Evolutionary conservation across 2,113 vertebrate species (phyloP).

Genomic region (Polypterus senegalus): DNA sequence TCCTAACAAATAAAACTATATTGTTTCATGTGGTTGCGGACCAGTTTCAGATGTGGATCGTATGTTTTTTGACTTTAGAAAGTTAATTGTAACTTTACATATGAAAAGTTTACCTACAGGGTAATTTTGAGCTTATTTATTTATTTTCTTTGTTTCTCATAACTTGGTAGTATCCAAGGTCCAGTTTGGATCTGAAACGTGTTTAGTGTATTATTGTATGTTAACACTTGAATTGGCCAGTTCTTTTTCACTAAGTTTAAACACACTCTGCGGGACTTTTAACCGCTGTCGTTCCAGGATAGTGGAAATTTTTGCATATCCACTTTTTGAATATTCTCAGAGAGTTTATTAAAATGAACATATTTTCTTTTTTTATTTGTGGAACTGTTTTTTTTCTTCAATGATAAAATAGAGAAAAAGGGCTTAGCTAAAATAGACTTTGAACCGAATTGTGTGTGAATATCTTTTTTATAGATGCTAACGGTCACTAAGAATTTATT

Average conservation of each 20-base stretch:
- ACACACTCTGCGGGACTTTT: constrained; percentile 1
- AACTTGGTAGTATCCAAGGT: constrained; percentile 1
- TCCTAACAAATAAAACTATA: too few species aligned
- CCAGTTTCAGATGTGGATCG: too few species aligned
- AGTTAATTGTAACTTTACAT: neutral
- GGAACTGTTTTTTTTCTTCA: constrained; percentile 1
- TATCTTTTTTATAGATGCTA: constrained; percentile 15
- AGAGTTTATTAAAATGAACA: neutral
- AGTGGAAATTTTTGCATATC: constrained; percentile 4
- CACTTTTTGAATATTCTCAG: neutral
- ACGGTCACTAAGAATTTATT: constrained; percentile 28
- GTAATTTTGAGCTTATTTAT: constrained; percentile 14
- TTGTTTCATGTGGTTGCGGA: too few species aligned
- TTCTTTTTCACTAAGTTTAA: constrained; percentile 9
- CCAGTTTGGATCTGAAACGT: neutral
- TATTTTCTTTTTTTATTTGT: constrained; percentile 9
- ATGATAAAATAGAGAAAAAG: constrained; percentile 20
- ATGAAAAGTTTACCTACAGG: constrained; percentile 5
- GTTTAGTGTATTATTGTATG: neutral
- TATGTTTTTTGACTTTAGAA: constrained; percentile 4
- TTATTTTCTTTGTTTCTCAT: constrained; percentile 13
- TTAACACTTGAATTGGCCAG: constrained; percentile 5
- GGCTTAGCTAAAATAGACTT: constrained; percentile 24
- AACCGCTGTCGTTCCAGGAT: constrained; percentile 19
- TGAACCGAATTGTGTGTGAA: constrained; percentile 1